Base-by-base conservation (phyloP, 1,140 invertebrate genomes). In the Rhopalosiphum maidis region DNA sequence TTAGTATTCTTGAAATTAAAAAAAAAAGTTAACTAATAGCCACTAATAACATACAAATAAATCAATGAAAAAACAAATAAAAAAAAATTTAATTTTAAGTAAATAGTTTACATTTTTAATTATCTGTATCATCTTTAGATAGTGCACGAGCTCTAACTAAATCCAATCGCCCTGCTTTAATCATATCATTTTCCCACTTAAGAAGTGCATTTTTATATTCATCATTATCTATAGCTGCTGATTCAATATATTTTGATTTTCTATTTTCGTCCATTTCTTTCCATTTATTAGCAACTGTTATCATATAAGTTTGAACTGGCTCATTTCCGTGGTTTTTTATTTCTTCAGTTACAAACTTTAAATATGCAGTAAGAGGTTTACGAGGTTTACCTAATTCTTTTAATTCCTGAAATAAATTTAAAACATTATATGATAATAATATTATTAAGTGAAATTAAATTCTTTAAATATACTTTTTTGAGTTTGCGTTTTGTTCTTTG, bases 381-480 rank as follows among this genome's bases (percentile, higher is more conserved):
- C 82, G 82, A 21, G 91, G 91, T 86, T 93, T 93, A n/a, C 91
- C 91, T 18, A 93, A 85, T 55, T 86, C 82, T 86, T 93, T 93
- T 54, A 85, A 41, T 85, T 93, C 91, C 91, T 93, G 51, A 48
- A 91, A 92, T 51, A 37, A 48, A 92, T 68, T 43, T 30, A 68
- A 30, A 68, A 90, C 25, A 55, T 1, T 23, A 89, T 7, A 68
- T 46, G 46, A 46, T 15, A 46, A 46, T 43, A 37, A 48, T 25
- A 48, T n/a, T 46, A 87, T 22, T 35, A 37, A 15, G 25, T 41
- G 22, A 51, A 35, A 23, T 35, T 0, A 54, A 25, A 2, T 89
- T 11, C 1, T 55, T 89, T 77, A 0, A n/a, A 91, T n/a, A 48
- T 83, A 93, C 82, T 93, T 55, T 93, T 93, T 93, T 93, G 18